Evolutionary conservation across 2,797 vertebrate genomes (phyloP), one percentile per base, ranked within the genome.

Genomic region (Chelon auratus): DNA sequence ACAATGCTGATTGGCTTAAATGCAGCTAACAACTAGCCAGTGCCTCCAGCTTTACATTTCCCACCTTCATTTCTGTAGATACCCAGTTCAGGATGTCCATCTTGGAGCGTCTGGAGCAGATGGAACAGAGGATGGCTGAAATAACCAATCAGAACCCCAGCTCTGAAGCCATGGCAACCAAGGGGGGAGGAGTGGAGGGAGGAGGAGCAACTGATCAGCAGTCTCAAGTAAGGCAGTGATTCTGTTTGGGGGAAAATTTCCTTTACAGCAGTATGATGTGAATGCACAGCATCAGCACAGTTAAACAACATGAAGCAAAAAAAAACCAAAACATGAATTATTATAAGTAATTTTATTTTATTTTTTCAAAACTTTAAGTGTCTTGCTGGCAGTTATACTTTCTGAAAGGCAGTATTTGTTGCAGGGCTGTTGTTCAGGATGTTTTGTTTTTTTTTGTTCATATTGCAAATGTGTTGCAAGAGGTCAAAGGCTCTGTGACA

Each of bases 71-170:
- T 80, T 70, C 73, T 69, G 26, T 71, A 99, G 98, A 99, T 91
- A 99, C 98, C 92, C 98, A 99, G 89, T 99, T 99, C 96, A 98
- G 97, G 93, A 99, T 99, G 98, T 99, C 98, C 80, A 99, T 99
- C 94, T 91, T 99, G 92, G 98, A 99, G 85, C 95, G 98, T 17
- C 94, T 99, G 83, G 98, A 99, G 94, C 97, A 99, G 92, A 99
- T 99, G 98, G 98, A 99, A 86, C 94, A 97, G 93, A 95, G 98
- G 91, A 99, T 99, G 97, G 96, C 97, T 0, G 98, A 99, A 93
- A 99, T 99, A 96, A 96, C 96, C 2, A 96, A 97, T 85, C 94
- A 97, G 83, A 94, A 91, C 95, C 96, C 93, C 93, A 94, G 86
- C 95, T 93, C 94, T 26, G 94, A 94, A 86, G 89, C 89, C 79